Evolutionary conservation across 2,888 invertebrate genomes (phyloP).

Genomic region (Nasonia oneida): DNA sequence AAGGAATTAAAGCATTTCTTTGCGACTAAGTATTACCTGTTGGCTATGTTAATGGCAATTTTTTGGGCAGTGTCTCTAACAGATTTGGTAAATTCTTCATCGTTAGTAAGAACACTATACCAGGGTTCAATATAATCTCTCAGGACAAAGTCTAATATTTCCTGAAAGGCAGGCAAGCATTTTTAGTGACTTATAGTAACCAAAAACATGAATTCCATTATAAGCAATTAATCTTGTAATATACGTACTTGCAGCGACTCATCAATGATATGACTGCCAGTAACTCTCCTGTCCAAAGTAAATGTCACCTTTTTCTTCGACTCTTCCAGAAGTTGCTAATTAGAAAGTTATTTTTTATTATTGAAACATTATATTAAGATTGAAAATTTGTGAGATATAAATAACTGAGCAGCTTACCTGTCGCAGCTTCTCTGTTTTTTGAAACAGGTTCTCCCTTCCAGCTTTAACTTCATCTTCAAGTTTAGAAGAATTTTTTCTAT

Average conservation of each 20-base stretch:
- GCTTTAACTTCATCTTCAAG: constrained; percentile 73
- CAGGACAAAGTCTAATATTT: constrained; percentile 89
- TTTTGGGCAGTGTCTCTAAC: constrained; percentile 87
- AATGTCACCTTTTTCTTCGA: constrained; percentile 75
- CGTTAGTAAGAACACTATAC: constrained; percentile 85
- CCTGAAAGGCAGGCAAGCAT: constrained; percentile 72
- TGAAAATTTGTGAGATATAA: neutral
- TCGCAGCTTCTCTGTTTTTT: constrained; percentile 76
- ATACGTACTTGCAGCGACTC: constrained; percentile 86
- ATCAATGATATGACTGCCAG: constrained; percentile 92
- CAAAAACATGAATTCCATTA: constrained; percentile 9
- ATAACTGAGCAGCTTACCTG: constrained; percentile 66
- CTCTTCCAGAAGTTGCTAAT: constrained; percentile 57
- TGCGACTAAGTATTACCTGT: constrained; percentile 76
- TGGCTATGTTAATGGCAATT: constrained; percentile 84
- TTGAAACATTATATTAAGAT: neutral
- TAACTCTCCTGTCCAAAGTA: constrained; percentile 84
- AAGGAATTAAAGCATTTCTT: constrained; percentile 1
- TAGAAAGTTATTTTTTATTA: constrained; percentile 1
- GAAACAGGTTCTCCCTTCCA: constrained; percentile 75
- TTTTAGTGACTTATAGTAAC: constrained; percentile 19
- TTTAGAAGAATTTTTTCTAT: constrained; percentile 73
- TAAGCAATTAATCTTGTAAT: constrained; percentile 10
- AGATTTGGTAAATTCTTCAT: constrained; percentile 87
- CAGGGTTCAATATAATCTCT: constrained; percentile 91